These are phyloP conservation scores for Paguma larvata DNA, from an alignment of 2,797 vertebrate species.

Conservation along the genomic window DNA sequence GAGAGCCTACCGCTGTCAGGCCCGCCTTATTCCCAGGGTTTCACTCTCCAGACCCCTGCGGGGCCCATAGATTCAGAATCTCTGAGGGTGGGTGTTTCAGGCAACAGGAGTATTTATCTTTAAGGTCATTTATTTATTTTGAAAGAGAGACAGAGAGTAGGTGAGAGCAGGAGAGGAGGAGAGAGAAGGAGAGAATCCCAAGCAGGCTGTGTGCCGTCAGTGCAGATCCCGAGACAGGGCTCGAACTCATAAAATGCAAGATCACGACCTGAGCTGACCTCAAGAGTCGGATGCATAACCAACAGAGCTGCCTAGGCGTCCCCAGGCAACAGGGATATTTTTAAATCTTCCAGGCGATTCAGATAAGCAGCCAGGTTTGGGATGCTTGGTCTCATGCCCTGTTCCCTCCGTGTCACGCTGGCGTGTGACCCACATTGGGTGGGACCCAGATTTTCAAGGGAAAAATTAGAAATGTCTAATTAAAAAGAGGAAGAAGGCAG, in stretches of 20 bases:
- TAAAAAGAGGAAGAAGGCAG: not conserved
- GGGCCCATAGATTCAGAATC: not conserved
- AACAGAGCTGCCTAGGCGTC: no score
- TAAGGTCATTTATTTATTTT: no score
- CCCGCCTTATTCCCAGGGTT: not conserved
- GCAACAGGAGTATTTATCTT: not conserved
- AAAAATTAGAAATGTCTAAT: not conserved
- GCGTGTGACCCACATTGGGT: not conserved
- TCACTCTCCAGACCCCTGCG: not conserved
- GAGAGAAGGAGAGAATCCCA: no score
- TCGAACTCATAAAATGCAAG: no score
- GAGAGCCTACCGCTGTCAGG: not conserved
- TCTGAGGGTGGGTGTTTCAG: not conserved
- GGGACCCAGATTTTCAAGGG: not conserved
- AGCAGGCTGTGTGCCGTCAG: no score
- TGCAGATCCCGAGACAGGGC: rapidly evolving
- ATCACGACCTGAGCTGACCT: no score
- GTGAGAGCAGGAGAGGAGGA: no score
- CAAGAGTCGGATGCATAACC: no score
- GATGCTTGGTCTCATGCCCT: rapidly evolving
- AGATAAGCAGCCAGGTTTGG: not conserved
- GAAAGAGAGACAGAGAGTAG: no score
- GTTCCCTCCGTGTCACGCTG: not conserved
- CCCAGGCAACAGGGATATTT: not conserved
- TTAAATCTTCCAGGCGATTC: not conserved